phyloP scores from a whole-genome alignment of 2,113 vertebrate genomes.

The Muntiacus reevesi region DNA sequence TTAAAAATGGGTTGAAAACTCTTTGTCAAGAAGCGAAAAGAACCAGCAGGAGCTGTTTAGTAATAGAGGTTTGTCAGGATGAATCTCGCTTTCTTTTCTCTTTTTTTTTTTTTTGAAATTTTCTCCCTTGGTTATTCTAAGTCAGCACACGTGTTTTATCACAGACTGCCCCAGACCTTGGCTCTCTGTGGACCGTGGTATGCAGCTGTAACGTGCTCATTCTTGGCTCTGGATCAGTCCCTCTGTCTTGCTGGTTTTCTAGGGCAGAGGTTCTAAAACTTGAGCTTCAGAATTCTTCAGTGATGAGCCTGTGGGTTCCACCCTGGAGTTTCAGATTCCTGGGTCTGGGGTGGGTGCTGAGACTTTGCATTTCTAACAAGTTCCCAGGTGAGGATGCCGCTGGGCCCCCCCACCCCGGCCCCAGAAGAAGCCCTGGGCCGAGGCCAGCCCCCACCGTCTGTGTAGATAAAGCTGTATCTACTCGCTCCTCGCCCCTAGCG shows the following conservation, averaged over 20 bases:
- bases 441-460: not conserved
- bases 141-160: not conserved
- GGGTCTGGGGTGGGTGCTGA: not conserved
- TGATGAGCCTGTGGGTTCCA: rapidly evolving
- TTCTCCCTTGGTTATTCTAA: rapidly evolving
- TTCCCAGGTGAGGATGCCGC: not conserved
- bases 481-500: rapidly evolving
- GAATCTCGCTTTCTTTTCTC: not conserved
- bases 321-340: not conserved
- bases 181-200: not conserved
- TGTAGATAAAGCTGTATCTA: not conserved
- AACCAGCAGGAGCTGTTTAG: not conserved
- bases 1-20: not conserved
- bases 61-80: not conserved
- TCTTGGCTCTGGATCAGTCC: not conserved
- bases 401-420: not conserved
- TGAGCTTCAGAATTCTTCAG: not conserved
- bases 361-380: not conserved
- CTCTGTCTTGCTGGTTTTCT: not conserved
- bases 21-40: not conserved
- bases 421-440: not conserved
- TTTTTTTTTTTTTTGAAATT: too few relatives aligned
- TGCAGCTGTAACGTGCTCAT: too few relatives aligned
- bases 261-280: not conserved
- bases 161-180: not conserved